phyloP scores from a whole-genome alignment of 1,140 invertebrate species.

The Mesaphorura yosii region DNA sequence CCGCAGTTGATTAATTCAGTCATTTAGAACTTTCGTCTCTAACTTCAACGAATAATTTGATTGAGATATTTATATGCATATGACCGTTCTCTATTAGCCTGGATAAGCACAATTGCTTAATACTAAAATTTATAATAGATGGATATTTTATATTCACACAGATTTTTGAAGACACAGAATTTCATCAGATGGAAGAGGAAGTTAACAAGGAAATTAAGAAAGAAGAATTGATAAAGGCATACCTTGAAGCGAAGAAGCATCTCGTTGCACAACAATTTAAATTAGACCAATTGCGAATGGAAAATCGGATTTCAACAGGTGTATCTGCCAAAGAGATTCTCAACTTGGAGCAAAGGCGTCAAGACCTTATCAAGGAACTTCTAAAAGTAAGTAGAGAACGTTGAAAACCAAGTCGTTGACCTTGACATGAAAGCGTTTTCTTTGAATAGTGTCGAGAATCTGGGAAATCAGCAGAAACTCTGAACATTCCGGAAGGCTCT shows the following conservation, averaged over 20 bases:
- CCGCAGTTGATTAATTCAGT: too few species aligned
- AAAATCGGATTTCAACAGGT: slow-evolving; percentile 48
- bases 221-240: slow-evolving; percentile 67
- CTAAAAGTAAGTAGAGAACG: slow-evolving; percentile 11
- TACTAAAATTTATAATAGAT: too few species aligned
- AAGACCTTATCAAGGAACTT: slow-evolving; percentile 46
- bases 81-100: too few species aligned
- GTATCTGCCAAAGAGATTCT: slow-evolving; percentile 51
- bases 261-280: slow-evolving; percentile 51
- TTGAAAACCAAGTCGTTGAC: not conserved
- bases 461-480: slow-evolving; percentile 4
- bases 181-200: slow-evolving; percentile 82
- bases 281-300: slow-evolving; percentile 52
- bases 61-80: too few species aligned
- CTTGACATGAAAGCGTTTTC: not conserved
- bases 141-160: too few species aligned
- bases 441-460: slow-evolving; percentile 14
- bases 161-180: slow-evolving; percentile 83
- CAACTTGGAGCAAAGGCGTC: slow-evolving; percentile 43
- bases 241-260: slow-evolving; percentile 51
- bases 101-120: too few species aligned
- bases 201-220: slow-evolving; percentile 61
- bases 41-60: too few species aligned
- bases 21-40: too few species aligned
- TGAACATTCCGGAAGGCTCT: slow-evolving; percentile 16